Evolutionary conservation across 2,113 vertebrate species (phyloP), one percentile per base, ranked within the genome.

Genomic region (Brachirus orientalis): DNA sequence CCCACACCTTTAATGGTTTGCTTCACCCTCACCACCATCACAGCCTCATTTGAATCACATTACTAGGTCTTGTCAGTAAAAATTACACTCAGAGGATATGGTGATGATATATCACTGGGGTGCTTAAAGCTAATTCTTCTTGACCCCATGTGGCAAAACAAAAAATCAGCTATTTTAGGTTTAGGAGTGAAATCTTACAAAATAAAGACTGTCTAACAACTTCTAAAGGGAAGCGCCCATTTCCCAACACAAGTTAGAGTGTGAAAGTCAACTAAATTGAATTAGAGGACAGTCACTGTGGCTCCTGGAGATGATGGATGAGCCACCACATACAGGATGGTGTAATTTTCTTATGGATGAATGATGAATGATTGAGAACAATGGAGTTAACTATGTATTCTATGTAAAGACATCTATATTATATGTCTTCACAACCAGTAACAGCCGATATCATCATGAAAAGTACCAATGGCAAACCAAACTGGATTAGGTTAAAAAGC

Each of bases 221-320:
- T n/a, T 16, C 33, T 4, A 28, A 13, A 52, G 41, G 18, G 6
- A 60, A 66, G 20, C 69, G 18, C 59, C 58, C 36, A 69, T 7
- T 56, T 63, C 9, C 44, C 53, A 19, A 18, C 13, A 2, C 63
- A 58, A 40, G 14, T 3, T 36, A 69, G 67, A 54, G 20, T 33
- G 43, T 46, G 41, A 41, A 72, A 72, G 72, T 37, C 45, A 43
- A 33, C 73, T 84, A 28, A 82, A 82, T 84, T 78, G 40, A 77
- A 76, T 65, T 66, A 84, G 63, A 51, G 43, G 52, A 60, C 63
- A 62, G 50, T 54, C 19, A 58, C 1, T 12, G 63, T 58, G 60
- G 45, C 44, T 73, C 33, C 4, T 45, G 62, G 54, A 58, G 4
- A 37, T 74, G 76, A 84, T 86, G 73, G 79, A 84, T 84, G 81